These are phyloP conservation scores for Phoeniculus purpureus DNA, from an alignment of 2,797 vertebrate genomes.

Conservation along the genomic window DNA sequence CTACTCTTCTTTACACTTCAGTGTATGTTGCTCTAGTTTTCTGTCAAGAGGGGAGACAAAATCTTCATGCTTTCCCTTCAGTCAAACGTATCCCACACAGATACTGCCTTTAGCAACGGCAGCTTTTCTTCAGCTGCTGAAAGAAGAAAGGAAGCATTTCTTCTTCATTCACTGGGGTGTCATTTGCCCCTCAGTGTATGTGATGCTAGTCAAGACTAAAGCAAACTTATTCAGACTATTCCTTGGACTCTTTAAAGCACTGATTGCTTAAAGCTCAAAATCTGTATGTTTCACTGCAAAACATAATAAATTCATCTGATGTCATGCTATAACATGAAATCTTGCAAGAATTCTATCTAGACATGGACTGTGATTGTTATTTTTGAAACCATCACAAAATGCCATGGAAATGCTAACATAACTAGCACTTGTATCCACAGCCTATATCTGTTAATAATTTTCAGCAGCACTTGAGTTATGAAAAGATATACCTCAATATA, in stretches of 20 bases:
- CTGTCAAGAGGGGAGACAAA: not conserved
- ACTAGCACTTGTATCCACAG: not conserved
- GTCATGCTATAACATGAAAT: not conserved
- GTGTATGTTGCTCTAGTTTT: not conserved
- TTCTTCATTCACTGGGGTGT: not conserved
- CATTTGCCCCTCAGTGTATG: not conserved
- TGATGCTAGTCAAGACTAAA: not conserved
- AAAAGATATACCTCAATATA: not conserved
- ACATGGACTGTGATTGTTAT: not conserved
- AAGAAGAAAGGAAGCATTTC: not conserved
- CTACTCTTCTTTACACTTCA: not conserved
- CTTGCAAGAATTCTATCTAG: not conserved
- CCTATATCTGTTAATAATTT: not conserved
- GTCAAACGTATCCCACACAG: not conserved
- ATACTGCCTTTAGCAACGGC: not conserved
- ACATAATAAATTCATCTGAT: not conserved
- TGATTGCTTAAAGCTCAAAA: not conserved
- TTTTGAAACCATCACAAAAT: not conserved
- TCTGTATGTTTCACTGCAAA: not conserved
- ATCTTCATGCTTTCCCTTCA: not conserved
- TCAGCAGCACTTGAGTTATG: not conserved
- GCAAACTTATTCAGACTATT: not conserved
- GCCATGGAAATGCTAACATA: not conserved
- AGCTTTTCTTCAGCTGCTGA: not conserved
- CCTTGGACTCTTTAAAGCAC: not conserved